These are phyloP conservation scores for Pogonomyrmex barbatus DNA, from an alignment of 1,140 invertebrate genomes.

Conservation along the genomic window DNA sequence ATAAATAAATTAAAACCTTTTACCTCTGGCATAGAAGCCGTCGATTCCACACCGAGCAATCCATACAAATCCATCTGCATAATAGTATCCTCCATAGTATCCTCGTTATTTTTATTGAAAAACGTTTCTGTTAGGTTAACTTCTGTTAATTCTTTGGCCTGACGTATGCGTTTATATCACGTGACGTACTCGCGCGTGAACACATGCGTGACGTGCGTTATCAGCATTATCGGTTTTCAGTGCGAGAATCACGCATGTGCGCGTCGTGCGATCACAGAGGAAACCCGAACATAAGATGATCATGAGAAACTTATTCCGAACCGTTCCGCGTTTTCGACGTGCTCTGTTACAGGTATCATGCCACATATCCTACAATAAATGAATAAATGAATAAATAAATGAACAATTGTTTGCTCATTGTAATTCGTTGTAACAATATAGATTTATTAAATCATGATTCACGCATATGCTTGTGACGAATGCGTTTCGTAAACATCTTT, in stretches of 20 bases:
- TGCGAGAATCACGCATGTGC: neutral
- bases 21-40: slow-evolving; percentile 35
- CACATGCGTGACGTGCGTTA: neutral
- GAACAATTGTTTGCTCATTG: neutral
- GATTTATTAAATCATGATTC: neutral
- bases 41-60: slow-evolving; percentile 14
- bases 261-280: neutral
- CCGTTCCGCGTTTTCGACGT: slow-evolving; percentile 11
- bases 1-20: neutral
- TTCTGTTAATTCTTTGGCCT: neutral
- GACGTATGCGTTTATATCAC: neutral
- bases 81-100: slow-evolving; percentile 34
- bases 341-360: slow-evolving; percentile 19
- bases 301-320: neutral
- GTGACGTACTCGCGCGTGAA: neutral
- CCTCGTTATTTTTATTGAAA: too few species aligned
- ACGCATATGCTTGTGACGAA: neutral
- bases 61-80: slow-evolving; percentile 26
- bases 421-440: neutral
- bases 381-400: neutral
- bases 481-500: neutral
- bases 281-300: neutral
- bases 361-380: neutral
- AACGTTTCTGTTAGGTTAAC: too few species aligned
- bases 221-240: neutral